Base-by-base conservation (phyloP, 2,113 vertebrate species). In the Chaenogobius annularis region DNA sequence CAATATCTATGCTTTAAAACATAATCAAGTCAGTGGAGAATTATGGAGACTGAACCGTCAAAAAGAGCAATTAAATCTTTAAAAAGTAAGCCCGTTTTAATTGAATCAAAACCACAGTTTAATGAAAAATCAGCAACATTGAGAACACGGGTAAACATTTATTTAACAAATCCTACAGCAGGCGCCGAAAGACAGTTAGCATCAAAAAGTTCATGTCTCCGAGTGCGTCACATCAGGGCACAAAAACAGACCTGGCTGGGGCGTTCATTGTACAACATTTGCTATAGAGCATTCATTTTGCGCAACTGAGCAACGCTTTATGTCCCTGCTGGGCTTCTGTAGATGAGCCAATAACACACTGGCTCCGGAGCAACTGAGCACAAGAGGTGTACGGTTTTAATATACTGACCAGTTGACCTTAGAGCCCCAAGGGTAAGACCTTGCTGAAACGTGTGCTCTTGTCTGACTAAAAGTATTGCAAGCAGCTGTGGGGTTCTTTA, bases 401-500 rank as follows among this genome's bases (percentile, higher is more conserved):
- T 37, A 40, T n/a, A 40, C 7, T 40, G 61, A 37, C 61, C 61
- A 63, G 17, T 11, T 43, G 61, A 63, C 35, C 58, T 17, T 19
- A 17, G 4, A 35, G 1, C 14, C 56, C 11, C 56, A 26, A 59
- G 35, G 6, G 31, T 43, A n/a, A 71, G 64, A 73, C 46, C 40
- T 17, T n/a, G 15, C 22, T 35, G 26, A 31, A 72, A 43, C 58
- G 10, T 73, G 46, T 72, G 72, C 55, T 58, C 15, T 47, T n/a
- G 50, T 71, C 63, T 65, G n/a, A 26, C 56, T 71, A 50, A 44
- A 58, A 2, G 11, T 9, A 43, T 66, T 35, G 66, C 70, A 17
- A 19, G 50, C 73, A 73, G 79, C 77, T 67, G 69, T 68, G 67
- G 72, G 63, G 14, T 9, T 61, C 56, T 68, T 10, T 15, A 11